These are phyloP conservation scores for Acipenser ruthenus DNA, from an alignment of 2,797 vertebrate genomes.

Conservation along the genomic window DNA sequence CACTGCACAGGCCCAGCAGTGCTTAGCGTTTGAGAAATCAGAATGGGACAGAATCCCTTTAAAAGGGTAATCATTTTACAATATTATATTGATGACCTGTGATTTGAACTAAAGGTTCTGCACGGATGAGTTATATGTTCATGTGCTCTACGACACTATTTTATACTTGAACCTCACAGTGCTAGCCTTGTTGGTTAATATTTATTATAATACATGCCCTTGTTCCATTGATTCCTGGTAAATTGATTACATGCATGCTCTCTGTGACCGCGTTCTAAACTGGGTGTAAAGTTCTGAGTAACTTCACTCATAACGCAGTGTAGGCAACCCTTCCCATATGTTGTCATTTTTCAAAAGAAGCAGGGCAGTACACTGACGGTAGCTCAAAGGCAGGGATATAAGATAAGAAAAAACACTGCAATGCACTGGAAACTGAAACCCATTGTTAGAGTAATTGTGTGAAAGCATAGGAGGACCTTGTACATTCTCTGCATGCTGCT, in stretches of 20 bases:
- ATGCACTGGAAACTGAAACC: neutral
- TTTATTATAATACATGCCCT: neutral
- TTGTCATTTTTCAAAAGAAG: neutral
- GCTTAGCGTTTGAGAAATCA: no score
- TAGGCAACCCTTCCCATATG: neutral
- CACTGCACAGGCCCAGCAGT: no score
- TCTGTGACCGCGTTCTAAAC: neutral
- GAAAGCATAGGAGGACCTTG: neutral
- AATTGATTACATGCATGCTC: neutral
- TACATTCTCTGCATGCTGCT: neutral
- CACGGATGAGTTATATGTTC: neutral
- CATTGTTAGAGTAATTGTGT: constrained; percentile 2
- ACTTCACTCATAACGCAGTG: neutral
- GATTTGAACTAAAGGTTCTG: neutral
- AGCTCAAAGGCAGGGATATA: neutral
- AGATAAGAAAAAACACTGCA: neutral
- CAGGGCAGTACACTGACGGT: neutral
- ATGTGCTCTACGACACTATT: neutral
- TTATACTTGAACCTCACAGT: neutral
- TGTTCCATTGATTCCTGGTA: neutral
- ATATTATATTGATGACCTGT: neutral
- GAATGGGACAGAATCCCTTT: no score
- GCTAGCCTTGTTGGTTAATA: neutral
- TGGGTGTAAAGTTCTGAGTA: constrained; percentile 3
- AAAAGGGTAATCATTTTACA: no score